Base-by-base conservation (phyloP, 1,140 invertebrate genomes). In the Helicoverpa zea region DNA sequence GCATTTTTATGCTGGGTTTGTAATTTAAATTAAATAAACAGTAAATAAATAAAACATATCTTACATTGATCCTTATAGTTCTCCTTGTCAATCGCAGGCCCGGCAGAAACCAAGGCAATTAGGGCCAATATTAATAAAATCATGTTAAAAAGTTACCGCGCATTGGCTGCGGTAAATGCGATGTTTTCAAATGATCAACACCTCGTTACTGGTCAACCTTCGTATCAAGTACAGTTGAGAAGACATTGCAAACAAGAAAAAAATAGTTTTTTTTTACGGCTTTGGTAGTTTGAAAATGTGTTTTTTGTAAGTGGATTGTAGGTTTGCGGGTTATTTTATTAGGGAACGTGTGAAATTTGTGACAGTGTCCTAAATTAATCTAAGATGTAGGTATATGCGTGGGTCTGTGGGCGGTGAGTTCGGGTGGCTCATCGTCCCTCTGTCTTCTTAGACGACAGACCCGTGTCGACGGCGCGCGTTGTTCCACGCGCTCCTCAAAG, bases 61-160 rank as follows among this genome's bases (percentile, higher is more conserved):
- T 72, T 72, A 72, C 68, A 54, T 72, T 72, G 68, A 23, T 72
- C 49, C 13, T 72, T 72, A 52, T 72, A 72, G 1, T 49, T 14
- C 0, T 72, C 68, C 18, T 72, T 72, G 23, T 72, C 68, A 0
- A 18, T 2, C 4, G 12, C 14, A n/a, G 68, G 49, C 7, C 49
- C 16, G n/a, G 68, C 68, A 12, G 12, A 52, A 2, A n/a, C 68
- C 13, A 2, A 49, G 47, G 49, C 68, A 4, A 72, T 1, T 2
- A 72, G 49, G 18, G 18, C 68, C 49, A 72, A n/a, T 2, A 72
- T 3, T 30, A 54, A 30, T 7, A 72, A 2, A 13, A 72, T n/a
- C 68, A 72, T 72, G 12, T 52, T 52, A 72, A 7, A 35, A 16
- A 29, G 3, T 30, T 4, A 9, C 2, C 0, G 43, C 43, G n/a